A percentile compares a stretch with the other conserved stretches of the same genome.
phyloP scores from a whole-genome alignment of 2,888 invertebrate genomes.

The Autographa pulchrina region DNA sequence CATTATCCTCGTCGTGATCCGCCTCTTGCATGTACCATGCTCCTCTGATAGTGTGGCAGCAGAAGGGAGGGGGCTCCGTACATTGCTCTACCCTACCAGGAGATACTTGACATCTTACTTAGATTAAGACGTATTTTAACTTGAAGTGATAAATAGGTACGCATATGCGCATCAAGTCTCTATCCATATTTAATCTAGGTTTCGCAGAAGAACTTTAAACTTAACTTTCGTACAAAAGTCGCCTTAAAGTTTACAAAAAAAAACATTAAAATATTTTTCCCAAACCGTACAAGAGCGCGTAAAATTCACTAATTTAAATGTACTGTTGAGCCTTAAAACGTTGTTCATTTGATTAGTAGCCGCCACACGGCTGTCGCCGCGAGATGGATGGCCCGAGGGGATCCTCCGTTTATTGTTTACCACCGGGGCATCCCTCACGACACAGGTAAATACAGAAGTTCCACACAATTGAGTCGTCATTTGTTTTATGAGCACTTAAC shows the following conservation, averaged over 20 bases:
- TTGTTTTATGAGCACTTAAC: not conserved
- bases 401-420: conserved; percentile 33
- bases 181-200: no score
- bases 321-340: conserved; percentile 10
- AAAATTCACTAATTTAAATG: not conserved
- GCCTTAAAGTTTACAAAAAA: not conserved
- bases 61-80: conserved; percentile 40
- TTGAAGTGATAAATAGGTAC: no score
- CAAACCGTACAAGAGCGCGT: not conserved
- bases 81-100: conserved; percentile 18
- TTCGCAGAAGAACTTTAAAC: no score
- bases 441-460: not conserved
- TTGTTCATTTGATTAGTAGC: conserved; percentile 7
- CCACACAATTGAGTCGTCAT: not conserved
- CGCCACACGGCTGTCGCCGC: conserved; percentile 13
- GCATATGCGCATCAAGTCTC: no score
- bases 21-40: conserved; percentile 48
- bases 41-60: conserved; percentile 25
- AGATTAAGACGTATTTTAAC: no score
- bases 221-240: no score
- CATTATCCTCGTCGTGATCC: conserved; percentile 27
- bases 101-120: not conserved
- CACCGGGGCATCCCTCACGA: not conserved
- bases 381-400: conserved; percentile 41
- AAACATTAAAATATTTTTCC: not conserved